A percentile compares a stretch with the other conserved stretches of the same genome.
These are phyloP conservation scores for Micoletzkya japonica DNA, from an alignment of 2,888 invertebrate genomes.

Conservation along the genomic window DNA sequence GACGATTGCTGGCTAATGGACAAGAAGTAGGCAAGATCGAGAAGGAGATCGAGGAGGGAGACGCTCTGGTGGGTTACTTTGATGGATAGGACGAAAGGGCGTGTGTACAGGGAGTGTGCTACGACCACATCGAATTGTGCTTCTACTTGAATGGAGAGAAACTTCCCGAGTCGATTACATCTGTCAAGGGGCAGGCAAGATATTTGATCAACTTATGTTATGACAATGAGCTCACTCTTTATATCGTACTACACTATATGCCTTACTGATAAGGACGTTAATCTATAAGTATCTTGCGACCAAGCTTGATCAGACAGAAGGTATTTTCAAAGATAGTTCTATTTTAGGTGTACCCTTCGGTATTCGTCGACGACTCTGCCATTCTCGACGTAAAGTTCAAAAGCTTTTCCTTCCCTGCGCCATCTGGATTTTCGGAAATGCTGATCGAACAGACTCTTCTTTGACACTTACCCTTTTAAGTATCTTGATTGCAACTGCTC, in stretches of 20 bases:
- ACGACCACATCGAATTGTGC: conserved; percentile 92
- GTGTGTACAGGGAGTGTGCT: conserved; percentile 78
- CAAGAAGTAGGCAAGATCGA: conserved; percentile 76
- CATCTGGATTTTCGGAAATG: conserved; percentile 81
- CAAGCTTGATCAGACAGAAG: no score
- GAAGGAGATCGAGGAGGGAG: conserved; percentile 83
- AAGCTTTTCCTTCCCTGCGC: conserved; percentile 80
- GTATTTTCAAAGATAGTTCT: no score
- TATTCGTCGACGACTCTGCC: conserved; percentile 93
- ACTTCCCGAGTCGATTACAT: conserved; percentile 81
- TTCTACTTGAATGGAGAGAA: conserved; percentile 90
- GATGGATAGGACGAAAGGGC: not conserved
- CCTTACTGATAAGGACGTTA: not conserved
- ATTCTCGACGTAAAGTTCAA: conserved; percentile 92
- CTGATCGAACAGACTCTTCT: conserved; percentile 96
- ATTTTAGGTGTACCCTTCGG: conserved; percentile 56
- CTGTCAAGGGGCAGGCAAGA: conserved; percentile 84
- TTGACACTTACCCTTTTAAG: conserved; percentile 67
- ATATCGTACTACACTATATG: not conserved
- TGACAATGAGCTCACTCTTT: not conserved
- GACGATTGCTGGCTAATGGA: conserved; percentile 81
- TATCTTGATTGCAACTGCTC: not conserved
- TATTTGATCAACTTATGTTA: not conserved
- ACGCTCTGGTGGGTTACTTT: conserved; percentile 75
- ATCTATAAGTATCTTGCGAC: not conserved